These are phyloP conservation scores for Cotesia typhae DNA, from an alignment of 1,140 invertebrate genomes.

Conservation along the genomic window DNA sequence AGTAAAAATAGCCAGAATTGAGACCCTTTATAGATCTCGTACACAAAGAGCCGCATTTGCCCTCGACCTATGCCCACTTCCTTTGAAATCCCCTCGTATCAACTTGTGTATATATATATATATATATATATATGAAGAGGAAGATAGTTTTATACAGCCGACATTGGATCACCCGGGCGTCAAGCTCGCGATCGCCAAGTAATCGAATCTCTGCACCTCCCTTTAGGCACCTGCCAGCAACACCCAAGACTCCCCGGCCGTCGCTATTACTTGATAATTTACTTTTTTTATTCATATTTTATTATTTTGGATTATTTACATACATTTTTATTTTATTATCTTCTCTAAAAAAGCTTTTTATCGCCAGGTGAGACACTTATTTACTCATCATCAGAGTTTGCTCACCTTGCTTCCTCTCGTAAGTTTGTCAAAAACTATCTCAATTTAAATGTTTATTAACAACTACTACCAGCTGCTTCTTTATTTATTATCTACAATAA, in stretches of 20 bases:
- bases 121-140: too few species aligned
- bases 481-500: too few species aligned
- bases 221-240: not conserved
- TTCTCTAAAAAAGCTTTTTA: not conserved
- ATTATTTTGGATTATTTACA: not conserved
- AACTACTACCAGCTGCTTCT: too few species aligned
- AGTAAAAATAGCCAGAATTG: too few species aligned
- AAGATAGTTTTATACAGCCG: too few species aligned
- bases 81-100: too few species aligned
- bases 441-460: not conserved
- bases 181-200: conserved; percentile 2
- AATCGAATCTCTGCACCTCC: conserved; percentile 20
- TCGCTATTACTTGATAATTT: not conserved
- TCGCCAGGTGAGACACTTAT: conserved; percentile 6
- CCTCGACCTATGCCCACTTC: too few species aligned
- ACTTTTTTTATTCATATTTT: conserved; percentile 2
- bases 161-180: too few species aligned
- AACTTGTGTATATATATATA: too few species aligned
- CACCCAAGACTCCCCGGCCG: not conserved
- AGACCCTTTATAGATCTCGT: too few species aligned
- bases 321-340: not conserved
- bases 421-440: not conserved
- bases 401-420: conserved; percentile 14
- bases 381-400: conserved; percentile 1
- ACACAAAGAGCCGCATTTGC: too few species aligned